phyloP scores from a whole-genome alignment of 1,140 invertebrate species.

The Eurosta solidaginis region DNA sequence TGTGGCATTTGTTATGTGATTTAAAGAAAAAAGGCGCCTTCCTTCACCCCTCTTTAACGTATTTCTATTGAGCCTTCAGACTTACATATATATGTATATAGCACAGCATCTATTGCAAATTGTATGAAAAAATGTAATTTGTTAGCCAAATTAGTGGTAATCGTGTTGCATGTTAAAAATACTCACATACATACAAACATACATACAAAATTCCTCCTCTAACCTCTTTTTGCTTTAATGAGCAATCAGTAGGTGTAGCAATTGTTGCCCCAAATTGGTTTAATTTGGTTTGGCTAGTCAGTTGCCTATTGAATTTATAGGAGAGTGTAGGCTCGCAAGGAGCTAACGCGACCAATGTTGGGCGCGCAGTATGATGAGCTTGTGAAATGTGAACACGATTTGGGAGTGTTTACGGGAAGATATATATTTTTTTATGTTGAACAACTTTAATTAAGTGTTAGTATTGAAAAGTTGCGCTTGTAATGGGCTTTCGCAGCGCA shows the following conservation, averaged over 20 bases:
- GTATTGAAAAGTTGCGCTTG: slow-evolving; percentile 1
- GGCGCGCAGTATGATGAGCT: slow-evolving; percentile 10
- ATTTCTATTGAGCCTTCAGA: no score
- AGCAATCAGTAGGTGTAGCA: slow-evolving; percentile 4
- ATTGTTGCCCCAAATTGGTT: slow-evolving; percentile 29
- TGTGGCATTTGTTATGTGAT: slow-evolving; percentile 30
- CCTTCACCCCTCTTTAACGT: background rate
- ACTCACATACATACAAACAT: background rate
- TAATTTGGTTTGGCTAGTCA: slow-evolving; percentile 15
- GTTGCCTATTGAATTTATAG: background rate
- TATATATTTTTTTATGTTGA: background rate
- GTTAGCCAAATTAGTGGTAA: slow-evolving; percentile 29
- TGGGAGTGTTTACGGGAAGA: background rate
- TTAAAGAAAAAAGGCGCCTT: background rate
- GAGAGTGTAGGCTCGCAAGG: background rate
- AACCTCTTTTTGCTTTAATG: background rate
- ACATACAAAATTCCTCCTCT: background rate
- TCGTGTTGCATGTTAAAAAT: slow-evolving; percentile 15
- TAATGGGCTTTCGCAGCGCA: background rate
- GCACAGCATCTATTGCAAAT: no score
- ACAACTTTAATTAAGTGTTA: slow-evolving; percentile 20
- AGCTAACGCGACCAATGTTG: background rate
- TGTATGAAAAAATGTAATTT: slow-evolving; percentile 31
- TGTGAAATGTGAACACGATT: slow-evolving; percentile 25
- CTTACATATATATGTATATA: no score